These are phyloP conservation scores for Ictidomys tridecemlineatus DNA, from an alignment of 2,113 vertebrate species.

Conservation along the genomic window DNA sequence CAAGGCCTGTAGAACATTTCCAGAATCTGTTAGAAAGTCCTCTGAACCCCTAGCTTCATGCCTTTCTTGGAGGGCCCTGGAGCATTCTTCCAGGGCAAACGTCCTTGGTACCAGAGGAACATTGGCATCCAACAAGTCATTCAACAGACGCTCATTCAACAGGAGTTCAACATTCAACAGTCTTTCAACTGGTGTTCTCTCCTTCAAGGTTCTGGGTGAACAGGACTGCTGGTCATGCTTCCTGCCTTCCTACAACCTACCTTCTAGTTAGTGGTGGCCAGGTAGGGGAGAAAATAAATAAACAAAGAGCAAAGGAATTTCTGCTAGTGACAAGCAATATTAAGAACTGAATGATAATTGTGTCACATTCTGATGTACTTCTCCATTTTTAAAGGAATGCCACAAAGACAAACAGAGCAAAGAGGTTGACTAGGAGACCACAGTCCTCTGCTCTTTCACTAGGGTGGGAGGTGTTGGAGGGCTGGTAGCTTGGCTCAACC, in stretches of 20 bases:
- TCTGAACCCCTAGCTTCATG: not conserved
- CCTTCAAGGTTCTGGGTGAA: not conserved
- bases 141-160: not conserved
- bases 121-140: not conserved
- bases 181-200: not conserved
- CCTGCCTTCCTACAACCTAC: not conserved
- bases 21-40: conserved; percentile 11
- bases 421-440: not conserved
- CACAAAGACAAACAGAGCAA: not conserved
- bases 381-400: conserved; percentile 11
- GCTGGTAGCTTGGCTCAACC: not conserved
- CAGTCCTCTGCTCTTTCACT: not conserved
- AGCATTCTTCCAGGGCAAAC: not conserved
- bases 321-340: not conserved
- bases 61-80: not conserved
- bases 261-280: not conserved
- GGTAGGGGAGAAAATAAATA: not conserved
- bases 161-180: not conserved
- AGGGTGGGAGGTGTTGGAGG: not conserved
- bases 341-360: not conserved
- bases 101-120: not conserved
- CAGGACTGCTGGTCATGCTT: not conserved
- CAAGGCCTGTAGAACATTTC: not conserved
- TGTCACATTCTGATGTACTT: not conserved
- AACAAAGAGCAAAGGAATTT: not conserved